Conservation (phyloP, 2,113 vertebrate species). For the Neolamprologus toae region DNA sequence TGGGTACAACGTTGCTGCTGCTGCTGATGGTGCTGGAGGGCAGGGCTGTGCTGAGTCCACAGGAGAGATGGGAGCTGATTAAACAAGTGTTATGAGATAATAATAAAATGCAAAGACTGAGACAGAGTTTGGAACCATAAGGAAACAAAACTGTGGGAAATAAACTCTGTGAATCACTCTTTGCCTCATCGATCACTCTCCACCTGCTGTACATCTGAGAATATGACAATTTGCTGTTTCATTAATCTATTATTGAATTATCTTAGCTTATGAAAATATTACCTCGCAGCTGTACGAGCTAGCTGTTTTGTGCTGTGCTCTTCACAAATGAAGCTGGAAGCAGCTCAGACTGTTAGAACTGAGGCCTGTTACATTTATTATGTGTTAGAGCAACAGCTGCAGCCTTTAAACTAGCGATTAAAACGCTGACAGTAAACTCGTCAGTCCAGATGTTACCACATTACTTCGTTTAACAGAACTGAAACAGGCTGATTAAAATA, state of each 20-base stretch:
- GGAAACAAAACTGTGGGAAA: not conserved
- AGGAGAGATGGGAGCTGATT: not conserved
- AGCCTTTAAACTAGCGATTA: not conserved
- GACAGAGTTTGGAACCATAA: not conserved
- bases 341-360: not conserved
- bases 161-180: no score
- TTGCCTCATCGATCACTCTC: not conserved
- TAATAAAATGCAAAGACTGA: not conserved
- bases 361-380: not conserved
- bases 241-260: not conserved
- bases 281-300: not conserved
- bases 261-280: not conserved
- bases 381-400: not conserved
- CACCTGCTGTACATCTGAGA: not conserved
- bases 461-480: not conserved
- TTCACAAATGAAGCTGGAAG: not conserved
- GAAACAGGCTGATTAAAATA: not conserved
- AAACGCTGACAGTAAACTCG: not conserved
- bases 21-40: not conserved
- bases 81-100: not conserved
- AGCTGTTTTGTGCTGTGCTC: not conserved
- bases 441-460: not conserved
- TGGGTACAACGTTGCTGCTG: fast-evolving
- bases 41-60: not conserved
- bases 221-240: not conserved